Evolutionary conservation across 2,888 invertebrate genomes (phyloP).

Genomic region (Drosophila emarginata): DNA sequence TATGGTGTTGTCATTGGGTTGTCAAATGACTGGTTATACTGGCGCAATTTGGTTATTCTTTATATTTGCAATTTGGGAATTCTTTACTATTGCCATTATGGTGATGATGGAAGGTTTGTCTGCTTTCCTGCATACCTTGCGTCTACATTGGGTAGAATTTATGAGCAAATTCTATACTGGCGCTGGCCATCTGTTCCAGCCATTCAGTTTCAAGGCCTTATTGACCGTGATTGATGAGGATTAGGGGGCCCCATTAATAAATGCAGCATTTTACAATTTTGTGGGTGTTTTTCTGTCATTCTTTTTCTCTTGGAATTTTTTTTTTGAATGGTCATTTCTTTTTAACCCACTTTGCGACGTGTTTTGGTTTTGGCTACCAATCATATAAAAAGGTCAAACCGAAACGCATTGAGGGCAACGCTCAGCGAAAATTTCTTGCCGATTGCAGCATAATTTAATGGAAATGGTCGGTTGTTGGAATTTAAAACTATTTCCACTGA

Average conservation of each 20-base stretch:
- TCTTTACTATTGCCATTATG: slow-evolving; percentile 95
- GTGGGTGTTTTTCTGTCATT: too few relatives aligned
- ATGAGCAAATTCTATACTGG: slow-evolving; percentile 97
- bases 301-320: slow-evolving; percentile 1
- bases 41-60: slow-evolving; percentile 91
- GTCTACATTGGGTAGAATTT: slow-evolving; percentile 99
- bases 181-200: slow-evolving; percentile 90
- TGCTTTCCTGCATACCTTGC: slow-evolving; percentile 98
- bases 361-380: slow-evolving; percentile 43
- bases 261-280: slow-evolving; percentile 49
- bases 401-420: slow-evolving; percentile 66
- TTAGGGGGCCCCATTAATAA: slow-evolving; percentile 65
- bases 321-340: slow-evolving; percentile 2
- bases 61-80: slow-evolving; percentile 95
- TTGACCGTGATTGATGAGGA: slow-evolving; percentile 85
- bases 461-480: slow-evolving; percentile 36
- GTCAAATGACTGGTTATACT: slow-evolving; percentile 86
- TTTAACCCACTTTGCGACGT: slow-evolving; percentile 52
- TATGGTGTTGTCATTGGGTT: slow-evolving; percentile 93
- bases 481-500: slow-evolving; percentile 37
- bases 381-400: slow-evolving; percentile 56
- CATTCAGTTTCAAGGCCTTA: slow-evolving; percentile 91
- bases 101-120: slow-evolving; percentile 99
- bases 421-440: slow-evolving; percentile 69
- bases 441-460: slow-evolving; percentile 60